Conservation (phyloP, 2,113 vertebrate genomes). For the Dendrocopos noguchii region DNA sequence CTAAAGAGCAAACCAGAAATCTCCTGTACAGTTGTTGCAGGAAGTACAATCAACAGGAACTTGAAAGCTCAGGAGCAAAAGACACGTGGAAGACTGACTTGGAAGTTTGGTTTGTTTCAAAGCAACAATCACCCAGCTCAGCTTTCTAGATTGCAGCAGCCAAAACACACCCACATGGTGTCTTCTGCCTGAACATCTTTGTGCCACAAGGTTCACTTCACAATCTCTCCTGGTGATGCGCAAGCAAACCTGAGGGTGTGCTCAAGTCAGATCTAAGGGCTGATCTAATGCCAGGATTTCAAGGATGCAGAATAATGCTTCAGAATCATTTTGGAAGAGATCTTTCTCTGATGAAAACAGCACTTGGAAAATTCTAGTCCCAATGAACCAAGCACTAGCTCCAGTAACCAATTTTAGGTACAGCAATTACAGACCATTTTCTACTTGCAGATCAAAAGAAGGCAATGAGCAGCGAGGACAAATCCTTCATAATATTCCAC, state of each 20-base stretch:
- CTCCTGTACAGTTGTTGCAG: not conserved
- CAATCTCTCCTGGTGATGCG: not conserved
- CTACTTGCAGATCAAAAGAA: conserved; percentile 2
- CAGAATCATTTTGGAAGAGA: not conserved
- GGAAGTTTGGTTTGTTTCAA: not conserved
- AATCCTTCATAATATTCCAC: not conserved
- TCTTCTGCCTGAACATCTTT: not conserved
- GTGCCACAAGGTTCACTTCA: not conserved
- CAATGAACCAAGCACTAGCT: not conserved
- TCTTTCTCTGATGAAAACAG: not conserved
- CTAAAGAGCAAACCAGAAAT: not conserved
- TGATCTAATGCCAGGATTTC: not conserved
- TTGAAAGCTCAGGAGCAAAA: not conserved
- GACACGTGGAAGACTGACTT: not conserved
- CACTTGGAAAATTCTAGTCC: not conserved
- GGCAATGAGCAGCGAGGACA: not conserved
- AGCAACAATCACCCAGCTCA: not conserved
- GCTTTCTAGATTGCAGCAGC: not conserved
- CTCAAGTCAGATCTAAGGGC: not conserved
- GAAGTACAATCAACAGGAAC: not conserved
- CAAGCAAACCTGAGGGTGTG: not conserved
- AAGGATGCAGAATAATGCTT: not conserved
- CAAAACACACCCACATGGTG: not conserved
- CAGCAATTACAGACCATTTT: not conserved
- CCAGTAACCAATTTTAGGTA: not conserved